A percentile compares a stretch with the other conserved stretches of the same genome.
Conservation (phyloP, 2,888 invertebrate species). For the Orthosia incerta region DNA sequence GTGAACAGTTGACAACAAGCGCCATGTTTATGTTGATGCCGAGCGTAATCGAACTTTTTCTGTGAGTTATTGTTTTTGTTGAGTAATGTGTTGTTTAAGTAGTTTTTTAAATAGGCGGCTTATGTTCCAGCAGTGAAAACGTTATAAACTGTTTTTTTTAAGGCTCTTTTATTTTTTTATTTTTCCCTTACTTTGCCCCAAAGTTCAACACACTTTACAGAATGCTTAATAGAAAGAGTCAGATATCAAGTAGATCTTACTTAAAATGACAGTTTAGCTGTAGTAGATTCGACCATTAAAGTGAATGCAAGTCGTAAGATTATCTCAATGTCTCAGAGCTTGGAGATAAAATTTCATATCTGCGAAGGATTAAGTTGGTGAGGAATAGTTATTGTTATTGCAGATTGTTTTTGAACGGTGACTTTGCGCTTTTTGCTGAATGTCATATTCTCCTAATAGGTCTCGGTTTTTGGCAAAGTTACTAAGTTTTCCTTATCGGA, state of each 20-base stretch:
- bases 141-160: too few relatives aligned
- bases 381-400: constrained; percentile 34
- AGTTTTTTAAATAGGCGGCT: too few relatives aligned
- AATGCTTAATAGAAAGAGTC: not conserved
- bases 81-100: too few relatives aligned
- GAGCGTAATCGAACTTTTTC: too few relatives aligned
- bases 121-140: too few relatives aligned
- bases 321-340: constrained; percentile 36
- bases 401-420: constrained; percentile 17
- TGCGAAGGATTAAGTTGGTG: constrained; percentile 26
- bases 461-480: not conserved
- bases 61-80: too few relatives aligned
- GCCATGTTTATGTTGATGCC: too few relatives aligned
- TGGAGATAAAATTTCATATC: constrained; percentile 47
- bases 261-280: constrained; percentile 18
- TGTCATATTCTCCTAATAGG: constrained; percentile 1
- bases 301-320: constrained; percentile 39
- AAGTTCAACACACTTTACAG: constrained; percentile 14
- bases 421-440: constrained; percentile 1
- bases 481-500: not conserved
- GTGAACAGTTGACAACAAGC: too few relatives aligned
- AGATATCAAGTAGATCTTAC: constrained; percentile 17
- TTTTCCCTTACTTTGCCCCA: not conserved
- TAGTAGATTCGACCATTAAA: constrained; percentile 20
- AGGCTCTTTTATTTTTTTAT: not conserved